Conservation (phyloP, 1,140 invertebrate genomes). For the Eciton burchellii region DNA sequence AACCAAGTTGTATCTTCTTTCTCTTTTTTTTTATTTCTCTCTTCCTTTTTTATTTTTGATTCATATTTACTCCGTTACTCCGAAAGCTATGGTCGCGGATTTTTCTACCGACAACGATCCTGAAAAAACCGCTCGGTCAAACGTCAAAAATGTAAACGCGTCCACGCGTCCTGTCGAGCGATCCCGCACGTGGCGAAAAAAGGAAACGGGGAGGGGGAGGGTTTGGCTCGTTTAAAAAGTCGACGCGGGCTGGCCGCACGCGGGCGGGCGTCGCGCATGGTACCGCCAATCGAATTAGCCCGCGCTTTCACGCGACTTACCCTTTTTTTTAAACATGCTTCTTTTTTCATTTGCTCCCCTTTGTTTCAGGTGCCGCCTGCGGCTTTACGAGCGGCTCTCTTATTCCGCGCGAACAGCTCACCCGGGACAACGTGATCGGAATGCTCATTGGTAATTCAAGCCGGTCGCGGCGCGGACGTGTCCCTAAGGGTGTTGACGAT, state of each 20-base stretch:
- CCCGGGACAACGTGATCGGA: constrained; percentile 69
- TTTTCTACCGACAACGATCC: constrained; percentile 25
- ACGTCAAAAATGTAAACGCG: constrained; percentile 1
- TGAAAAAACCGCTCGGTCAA: constrained; percentile 30
- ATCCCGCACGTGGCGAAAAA: not conserved
- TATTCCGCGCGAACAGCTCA: constrained; percentile 66
- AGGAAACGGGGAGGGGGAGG: no score
- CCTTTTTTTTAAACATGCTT: constrained; percentile 15
- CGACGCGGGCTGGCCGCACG: not conserved
- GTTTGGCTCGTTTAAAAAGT: constrained; percentile 64
- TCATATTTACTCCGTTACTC: constrained; percentile 20
- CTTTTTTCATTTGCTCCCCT: constrained; percentile 42
- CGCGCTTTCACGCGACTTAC: not conserved
- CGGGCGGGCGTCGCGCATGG: not conserved
- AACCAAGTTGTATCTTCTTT: constrained; percentile 29
- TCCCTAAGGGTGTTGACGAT: constrained; percentile 27
- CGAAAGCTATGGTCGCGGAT: constrained; percentile 33
- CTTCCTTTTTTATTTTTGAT: not conserved
- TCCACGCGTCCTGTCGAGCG: not conserved
- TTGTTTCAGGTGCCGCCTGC: constrained; percentile 50
- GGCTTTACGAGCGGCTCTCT: constrained; percentile 16
- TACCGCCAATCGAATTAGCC: constrained; percentile 61
- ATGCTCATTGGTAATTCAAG: constrained; percentile 72
- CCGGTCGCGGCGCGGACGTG: constrained; percentile 27
- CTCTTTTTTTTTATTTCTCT: no score